Conservation (phyloP, 1,140 invertebrate species). For the Habropoda laboriosa region DNA sequence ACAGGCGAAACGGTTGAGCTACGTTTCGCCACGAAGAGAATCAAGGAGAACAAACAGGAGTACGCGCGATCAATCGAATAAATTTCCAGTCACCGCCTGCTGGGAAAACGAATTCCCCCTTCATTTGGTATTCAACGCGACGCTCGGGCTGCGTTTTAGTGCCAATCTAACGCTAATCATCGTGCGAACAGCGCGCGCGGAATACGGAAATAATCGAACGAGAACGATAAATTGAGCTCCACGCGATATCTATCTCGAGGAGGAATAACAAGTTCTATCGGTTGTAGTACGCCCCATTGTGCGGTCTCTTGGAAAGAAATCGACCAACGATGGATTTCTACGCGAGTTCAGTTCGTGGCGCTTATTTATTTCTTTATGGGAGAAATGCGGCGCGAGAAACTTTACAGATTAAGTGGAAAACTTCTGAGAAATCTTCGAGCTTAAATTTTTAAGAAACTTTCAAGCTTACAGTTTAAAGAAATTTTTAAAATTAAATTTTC, state of each 20-base stretch:
- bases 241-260: not conserved
- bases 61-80: not conserved
- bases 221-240: conserved; percentile 10
- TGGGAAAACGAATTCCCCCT: conserved; percentile 11
- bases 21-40: not conserved
- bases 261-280: not conserved
- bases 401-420: too few species aligned
- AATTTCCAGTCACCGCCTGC: conserved; percentile 7
- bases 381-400: too few species aligned
- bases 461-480: too few species aligned
- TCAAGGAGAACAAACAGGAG: conserved; percentile 7
- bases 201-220: conserved; percentile 55
- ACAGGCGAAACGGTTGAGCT: not conserved
- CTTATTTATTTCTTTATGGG: too few species aligned
- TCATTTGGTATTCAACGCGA: not conserved
- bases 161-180: conserved; percentile 8
- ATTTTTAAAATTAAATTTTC: too few species aligned
- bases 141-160: not conserved
- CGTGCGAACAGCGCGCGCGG: conserved; percentile 11
- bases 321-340: not conserved
- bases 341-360: not conserved
- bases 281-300: not conserved
- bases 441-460: too few species aligned
- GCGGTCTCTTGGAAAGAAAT: not conserved
- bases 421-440: too few species aligned